These are phyloP conservation scores for Caenorhabditis panamensis DNA, from an alignment of 2,888 invertebrate genomes.

Conservation along the genomic window DNA sequence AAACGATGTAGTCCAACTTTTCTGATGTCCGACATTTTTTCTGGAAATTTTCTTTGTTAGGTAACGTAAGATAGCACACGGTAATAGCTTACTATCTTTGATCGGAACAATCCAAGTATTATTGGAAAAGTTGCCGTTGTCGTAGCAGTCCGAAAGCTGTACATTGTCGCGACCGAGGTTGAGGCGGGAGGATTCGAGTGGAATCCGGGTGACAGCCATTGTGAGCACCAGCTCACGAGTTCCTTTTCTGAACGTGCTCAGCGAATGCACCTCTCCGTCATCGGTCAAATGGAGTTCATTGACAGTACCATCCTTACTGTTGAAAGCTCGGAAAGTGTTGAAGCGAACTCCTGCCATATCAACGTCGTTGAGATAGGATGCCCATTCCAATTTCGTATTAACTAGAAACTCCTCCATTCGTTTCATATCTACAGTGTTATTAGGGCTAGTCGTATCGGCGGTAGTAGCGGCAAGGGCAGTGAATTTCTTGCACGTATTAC, in stretches of 20 bases:
- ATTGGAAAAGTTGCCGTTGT: slow-evolving; percentile 39
- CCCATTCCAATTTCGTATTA: not conserved
- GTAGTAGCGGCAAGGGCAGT: not conserved
- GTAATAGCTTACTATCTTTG: slow-evolving; percentile 55
- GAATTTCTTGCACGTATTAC: slow-evolving; percentile 25
- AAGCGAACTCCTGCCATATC: slow-evolving; percentile 15
- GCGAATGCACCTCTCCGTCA: slow-evolving; percentile 25
- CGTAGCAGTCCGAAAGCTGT: slow-evolving; percentile 52
- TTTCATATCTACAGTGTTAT: not conserved
- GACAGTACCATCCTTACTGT: not conserved
- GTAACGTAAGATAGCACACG: no score
- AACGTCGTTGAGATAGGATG: slow-evolving; percentile 14
- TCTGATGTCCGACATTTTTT: slow-evolving; percentile 28
- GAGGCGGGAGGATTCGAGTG: slow-evolving; percentile 20
- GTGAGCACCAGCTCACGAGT: not conserved
- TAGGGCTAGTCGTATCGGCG: slow-evolving; percentile 18
- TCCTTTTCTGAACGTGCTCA: slow-evolving; percentile 6
- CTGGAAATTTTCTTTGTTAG: slow-evolving; percentile 8
- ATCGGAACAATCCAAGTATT: slow-evolving; percentile 53
- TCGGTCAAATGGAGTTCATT: slow-evolving; percentile 36
- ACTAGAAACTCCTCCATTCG: slow-evolving; percentile 26
- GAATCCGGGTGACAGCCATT: slow-evolving; percentile 21
- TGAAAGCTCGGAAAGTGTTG: slow-evolving; percentile 26
- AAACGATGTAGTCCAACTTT: slow-evolving; percentile 44
- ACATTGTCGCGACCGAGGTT: not conserved